Evolutionary conservation across 2,113 vertebrate genomes (phyloP), one percentile per base, ranked within the genome.

Genomic region (Neomonachus schauinslandi): DNA sequence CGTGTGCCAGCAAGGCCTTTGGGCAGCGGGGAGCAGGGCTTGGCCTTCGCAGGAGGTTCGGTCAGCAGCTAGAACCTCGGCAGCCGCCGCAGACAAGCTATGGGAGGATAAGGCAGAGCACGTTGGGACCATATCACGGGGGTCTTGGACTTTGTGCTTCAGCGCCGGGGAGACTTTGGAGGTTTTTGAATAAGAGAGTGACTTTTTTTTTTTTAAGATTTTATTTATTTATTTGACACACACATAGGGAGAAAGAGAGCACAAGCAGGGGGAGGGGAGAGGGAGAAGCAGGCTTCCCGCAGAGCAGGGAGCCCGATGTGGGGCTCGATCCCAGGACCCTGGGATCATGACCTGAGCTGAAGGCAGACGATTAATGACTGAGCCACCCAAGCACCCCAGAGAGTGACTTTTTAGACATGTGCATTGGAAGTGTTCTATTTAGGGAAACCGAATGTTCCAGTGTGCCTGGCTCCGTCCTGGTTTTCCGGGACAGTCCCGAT

Each of bases 71-170:
- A 10, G 21, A 14, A 11, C 9, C 36, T 19, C 49, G 28, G 33
- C 65, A 49, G 49, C 26, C 4, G 49, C 13, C 0, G 4, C 18
- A 71, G 18, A 15, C 33, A 65, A 46, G 31, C 21, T 0, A 0
- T 0, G 10, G 1, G 7, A 86, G 80, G 19, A 7, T 3, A 18
- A 61, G 24, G 42, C 51, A 18, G 85, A 59, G 85, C 13, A 7
- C 31, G 39, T 7, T 7, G 39, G n/a, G 49, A 12, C 33, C 46
- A 0, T 2, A 7, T 39, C 55, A 13, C 1, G 65, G 31, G 36
- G 3, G 5, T 31, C 13, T 0, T 11, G 21, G 53, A 63, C 51
- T 82, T 15, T 18, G 63, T 80, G 8, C 51, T 42, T 87, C 33
- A 4, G 15, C 14, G 0, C 67, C 2, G 13, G 69, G 16, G 7